phyloP scores from a whole-genome alignment of 1,140 invertebrate species.

The Drosophila ironensis region DNA sequence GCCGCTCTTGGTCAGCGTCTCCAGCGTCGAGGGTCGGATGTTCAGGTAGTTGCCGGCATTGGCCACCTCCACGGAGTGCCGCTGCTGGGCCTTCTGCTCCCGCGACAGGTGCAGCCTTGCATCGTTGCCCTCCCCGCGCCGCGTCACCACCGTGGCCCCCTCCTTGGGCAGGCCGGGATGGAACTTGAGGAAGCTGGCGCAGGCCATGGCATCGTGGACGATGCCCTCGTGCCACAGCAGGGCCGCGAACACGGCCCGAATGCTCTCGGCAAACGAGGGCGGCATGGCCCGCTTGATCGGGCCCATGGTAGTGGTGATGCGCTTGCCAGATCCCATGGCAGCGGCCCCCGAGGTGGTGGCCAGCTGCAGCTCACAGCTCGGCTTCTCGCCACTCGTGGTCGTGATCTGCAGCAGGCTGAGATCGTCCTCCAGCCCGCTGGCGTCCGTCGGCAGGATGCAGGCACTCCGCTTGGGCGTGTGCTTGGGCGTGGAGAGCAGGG shows the following conservation, averaged over 20 bases:
- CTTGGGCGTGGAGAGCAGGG: conserved; percentile 73
- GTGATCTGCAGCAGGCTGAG: conserved; percentile 69
- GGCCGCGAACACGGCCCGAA: conserved; percentile 96
- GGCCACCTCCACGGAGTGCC: conserved; percentile 93
- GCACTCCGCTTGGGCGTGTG: conserved; percentile 58
- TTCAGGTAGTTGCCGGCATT: conserved; percentile 90
- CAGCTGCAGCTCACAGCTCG: conserved; percentile 59
- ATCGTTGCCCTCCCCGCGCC: conserved; percentile 81
- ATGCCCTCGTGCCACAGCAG: conserved; percentile 98
- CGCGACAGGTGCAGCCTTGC: conserved; percentile 63
- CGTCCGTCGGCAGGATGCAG: conserved; percentile 5
- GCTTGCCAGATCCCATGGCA: conserved; percentile 11
- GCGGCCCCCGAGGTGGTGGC: conserved; percentile 31
- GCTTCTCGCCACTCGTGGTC: conserved; percentile 53
- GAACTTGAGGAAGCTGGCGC: conserved; percentile 97
- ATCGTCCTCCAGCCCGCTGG: conserved; percentile 60
- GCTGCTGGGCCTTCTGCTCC: conserved; percentile 86
- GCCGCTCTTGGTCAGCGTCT: conserved; percentile 89
- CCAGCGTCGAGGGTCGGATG: conserved; percentile 89
- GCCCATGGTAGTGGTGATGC: conserved; percentile 55
- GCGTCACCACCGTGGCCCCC: conserved; percentile 88
- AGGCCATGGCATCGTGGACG: conserved; percentile 98
- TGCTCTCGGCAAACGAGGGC: conserved; percentile 95
- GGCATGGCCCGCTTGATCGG: conserved; percentile 91
- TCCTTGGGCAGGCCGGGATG: conserved; percentile 93